Conservation (phyloP, 2,113 vertebrate genomes). For the Vombatus ursinus region DNA sequence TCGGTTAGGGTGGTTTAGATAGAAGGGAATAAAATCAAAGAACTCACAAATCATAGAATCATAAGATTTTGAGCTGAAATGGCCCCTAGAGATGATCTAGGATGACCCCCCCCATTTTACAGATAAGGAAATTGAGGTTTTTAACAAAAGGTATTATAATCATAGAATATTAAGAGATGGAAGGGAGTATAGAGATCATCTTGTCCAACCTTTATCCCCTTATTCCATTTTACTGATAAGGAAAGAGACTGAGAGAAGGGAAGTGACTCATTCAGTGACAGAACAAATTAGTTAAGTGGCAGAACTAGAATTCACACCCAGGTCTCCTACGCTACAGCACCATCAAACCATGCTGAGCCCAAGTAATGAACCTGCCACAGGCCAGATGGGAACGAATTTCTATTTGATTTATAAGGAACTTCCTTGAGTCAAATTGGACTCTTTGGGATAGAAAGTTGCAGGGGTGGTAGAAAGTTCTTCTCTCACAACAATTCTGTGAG, state of each 20-base stretch:
- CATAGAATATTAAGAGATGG: not conserved
- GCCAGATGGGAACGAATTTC: conserved; percentile 43
- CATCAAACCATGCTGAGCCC: conserved; percentile 21
- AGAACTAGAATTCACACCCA: not conserved
- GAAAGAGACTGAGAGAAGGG: not conserved
- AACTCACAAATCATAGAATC: not conserved
- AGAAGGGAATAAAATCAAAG: conserved; percentile 44
- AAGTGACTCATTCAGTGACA: not conserved
- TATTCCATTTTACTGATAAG: not conserved
- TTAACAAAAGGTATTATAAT: not conserved
- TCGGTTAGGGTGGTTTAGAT: conserved; percentile 24
- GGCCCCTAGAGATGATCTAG: not conserved
- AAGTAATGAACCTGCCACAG: conserved; percentile 42
- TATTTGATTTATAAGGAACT: conserved; percentile 11
- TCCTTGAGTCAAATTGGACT: not conserved
- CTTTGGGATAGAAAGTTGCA: not conserved
- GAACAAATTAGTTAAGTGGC: not conserved
- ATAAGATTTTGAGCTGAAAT: not conserved
- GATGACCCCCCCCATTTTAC: not conserved
- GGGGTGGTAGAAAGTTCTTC: not conserved
- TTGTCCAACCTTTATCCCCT: not conserved
- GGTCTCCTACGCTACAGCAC: not conserved
- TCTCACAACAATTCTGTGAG: not conserved
- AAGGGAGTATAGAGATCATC: not conserved
- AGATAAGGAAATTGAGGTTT: not conserved